Evolutionary conservation across 2,113 vertebrate species (phyloP).

Genomic region (Electrona antarctica): DNA sequence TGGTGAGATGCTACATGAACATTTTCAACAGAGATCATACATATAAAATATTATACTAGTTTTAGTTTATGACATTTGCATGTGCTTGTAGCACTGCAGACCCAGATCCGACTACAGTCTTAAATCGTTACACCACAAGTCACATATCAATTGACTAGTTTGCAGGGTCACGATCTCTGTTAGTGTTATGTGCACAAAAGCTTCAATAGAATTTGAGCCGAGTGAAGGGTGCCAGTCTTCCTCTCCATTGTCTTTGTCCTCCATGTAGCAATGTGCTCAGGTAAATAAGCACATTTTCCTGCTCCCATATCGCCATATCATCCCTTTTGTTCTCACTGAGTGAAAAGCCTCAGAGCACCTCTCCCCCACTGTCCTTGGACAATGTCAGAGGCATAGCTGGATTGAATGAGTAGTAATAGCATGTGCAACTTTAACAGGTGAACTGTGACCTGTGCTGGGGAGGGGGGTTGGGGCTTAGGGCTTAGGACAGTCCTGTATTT

Average conservation of each 20-base stretch:
- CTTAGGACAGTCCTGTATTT: neutral
- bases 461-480: neutral
- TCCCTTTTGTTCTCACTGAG: neutral
- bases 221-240: neutral
- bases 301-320: neutral
- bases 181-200: no score
- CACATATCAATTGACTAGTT: no score
- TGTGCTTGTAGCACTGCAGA: no score
- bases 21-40: no score
- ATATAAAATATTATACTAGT: no score
- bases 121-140: no score
- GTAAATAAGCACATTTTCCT: neutral
- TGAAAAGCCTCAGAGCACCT: neutral
- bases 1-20: no score
- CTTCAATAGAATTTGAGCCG: neutral
- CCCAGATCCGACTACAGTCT: no score
- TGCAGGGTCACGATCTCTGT: no score
- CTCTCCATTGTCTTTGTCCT: neutral
- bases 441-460: conserved; percentile 17
- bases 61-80: no score
- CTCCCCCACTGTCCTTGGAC: neutral
- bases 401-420: neutral
- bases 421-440: neutral
- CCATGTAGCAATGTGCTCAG: neutral
- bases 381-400: neutral